Conservation (phyloP, 2,888 invertebrate species). For the Acanthoscelides obtectus region DNA sequence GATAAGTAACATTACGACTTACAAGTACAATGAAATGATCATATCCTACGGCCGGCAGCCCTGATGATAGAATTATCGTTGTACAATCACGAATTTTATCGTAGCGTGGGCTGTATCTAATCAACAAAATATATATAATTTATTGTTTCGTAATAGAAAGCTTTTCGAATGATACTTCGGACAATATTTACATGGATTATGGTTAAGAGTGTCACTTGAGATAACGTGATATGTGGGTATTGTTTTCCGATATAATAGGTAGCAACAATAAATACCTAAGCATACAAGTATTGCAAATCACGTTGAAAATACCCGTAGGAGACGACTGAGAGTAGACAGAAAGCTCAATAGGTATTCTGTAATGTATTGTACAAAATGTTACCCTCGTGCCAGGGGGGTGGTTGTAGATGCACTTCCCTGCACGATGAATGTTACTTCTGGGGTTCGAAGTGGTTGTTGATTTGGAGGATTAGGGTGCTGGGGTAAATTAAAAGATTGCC, state of each 20-base stretch:
- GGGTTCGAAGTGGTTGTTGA: no score
- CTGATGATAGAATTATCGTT: background rate
- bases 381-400: no score
- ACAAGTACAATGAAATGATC: background rate
- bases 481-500: no score
- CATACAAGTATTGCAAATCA: no score
- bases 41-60: background rate
- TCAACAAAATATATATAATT: background rate
- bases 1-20: background rate
- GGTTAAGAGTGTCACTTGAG: background rate
- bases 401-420: no score
- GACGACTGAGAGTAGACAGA: no score
- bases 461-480: no score
- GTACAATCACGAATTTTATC: background rate
- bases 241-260: background rate
- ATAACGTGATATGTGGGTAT: background rate
- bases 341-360: no score
- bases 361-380: no score
- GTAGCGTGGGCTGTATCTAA: background rate
- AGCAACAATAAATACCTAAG: background rate
- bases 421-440: no score
- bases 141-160: background rate
- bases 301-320: no score
- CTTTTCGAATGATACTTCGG: background rate
- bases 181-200: background rate